Conservation (phyloP, 30 jellyfish, hydroid and myxozoan species). For the Turritopsis rubra region DNA sequence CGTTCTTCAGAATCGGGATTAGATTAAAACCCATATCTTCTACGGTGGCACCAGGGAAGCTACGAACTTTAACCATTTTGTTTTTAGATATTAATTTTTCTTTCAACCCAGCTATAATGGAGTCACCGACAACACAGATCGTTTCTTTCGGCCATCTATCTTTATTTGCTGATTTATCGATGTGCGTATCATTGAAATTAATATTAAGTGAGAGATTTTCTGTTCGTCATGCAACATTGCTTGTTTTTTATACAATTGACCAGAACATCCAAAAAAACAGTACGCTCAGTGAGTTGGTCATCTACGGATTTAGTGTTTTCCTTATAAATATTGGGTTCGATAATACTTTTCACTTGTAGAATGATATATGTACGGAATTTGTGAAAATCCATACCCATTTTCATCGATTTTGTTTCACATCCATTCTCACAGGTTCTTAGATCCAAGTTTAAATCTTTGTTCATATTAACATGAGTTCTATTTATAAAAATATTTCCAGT, state of each 20-base stretch:
- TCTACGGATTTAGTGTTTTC: not conserved
- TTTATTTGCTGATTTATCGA: too few relatives aligned
- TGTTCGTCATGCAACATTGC: not conserved
- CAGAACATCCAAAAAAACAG: not conserved
- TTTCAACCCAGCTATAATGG: too few relatives aligned
- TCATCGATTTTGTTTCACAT: not conserved
- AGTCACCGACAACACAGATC: too few relatives aligned
- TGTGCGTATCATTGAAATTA: too few relatives aligned
- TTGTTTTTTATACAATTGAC: not conserved
- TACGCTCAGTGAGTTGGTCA: not conserved
- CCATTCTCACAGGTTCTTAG: not conserved
- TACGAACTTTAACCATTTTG: too few relatives aligned
- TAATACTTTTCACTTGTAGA: not conserved
- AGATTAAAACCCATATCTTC: too few relatives aligned
- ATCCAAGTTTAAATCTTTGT: not conserved
- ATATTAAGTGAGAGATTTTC: not conserved
- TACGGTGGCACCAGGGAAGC: too few relatives aligned
- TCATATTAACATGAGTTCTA: not conserved
- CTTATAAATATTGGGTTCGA: not conserved
- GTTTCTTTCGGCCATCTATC: too few relatives aligned
- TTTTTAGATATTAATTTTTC: too few relatives aligned
- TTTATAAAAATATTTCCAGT: not conserved
- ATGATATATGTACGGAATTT: not conserved
- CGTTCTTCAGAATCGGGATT: too few relatives aligned
- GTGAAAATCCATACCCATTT: not conserved